Percentiles rank a stretch among this genome's conserved stretches.
phyloP scores from a whole-genome alignment of 2,113 vertebrate genomes.

The Smithornis capensis region DNA sequence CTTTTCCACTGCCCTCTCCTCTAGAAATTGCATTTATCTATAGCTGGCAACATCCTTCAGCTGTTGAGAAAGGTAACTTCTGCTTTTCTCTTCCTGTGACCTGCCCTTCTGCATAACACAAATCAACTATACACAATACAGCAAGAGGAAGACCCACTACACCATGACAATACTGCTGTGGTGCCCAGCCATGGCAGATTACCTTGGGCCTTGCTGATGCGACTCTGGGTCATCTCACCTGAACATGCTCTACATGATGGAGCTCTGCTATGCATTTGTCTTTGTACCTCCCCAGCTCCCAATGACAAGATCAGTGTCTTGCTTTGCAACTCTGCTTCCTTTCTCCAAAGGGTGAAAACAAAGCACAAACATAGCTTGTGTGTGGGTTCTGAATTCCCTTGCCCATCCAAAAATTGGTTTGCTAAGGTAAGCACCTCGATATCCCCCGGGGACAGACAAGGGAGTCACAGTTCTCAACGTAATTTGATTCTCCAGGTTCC shows the following conservation, averaged over 20 bases:
- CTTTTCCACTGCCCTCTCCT: not conserved
- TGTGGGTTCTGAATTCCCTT: not conserved
- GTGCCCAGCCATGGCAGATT: not conserved
- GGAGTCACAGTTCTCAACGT: not conserved
- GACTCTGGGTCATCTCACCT: not conserved
- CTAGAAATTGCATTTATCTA: not conserved
- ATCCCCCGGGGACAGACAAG: not conserved
- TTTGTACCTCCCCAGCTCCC: not conserved
- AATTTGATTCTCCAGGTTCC: not conserved
- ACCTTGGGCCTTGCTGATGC: not conserved
- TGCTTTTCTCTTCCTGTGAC: not conserved
- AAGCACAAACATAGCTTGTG: not conserved
- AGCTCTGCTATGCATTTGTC: not conserved
- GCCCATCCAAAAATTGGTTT: not conserved
- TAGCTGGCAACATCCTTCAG: not conserved
- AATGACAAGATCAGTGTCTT: not conserved
- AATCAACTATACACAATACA: not conserved
- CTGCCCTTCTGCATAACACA: not conserved
- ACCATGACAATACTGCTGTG: not conserved
- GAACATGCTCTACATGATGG: rapidly evolving
- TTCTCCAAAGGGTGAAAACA: not conserved
- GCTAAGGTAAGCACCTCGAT: not conserved
- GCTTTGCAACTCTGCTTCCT: not conserved
- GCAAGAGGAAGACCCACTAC: not conserved
- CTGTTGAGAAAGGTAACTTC: not conserved